Evolutionary conservation across 2,113 vertebrate species (phyloP), one percentile per base, ranked within the genome.

Genomic region (Prochilodus magdalenae): DNA sequence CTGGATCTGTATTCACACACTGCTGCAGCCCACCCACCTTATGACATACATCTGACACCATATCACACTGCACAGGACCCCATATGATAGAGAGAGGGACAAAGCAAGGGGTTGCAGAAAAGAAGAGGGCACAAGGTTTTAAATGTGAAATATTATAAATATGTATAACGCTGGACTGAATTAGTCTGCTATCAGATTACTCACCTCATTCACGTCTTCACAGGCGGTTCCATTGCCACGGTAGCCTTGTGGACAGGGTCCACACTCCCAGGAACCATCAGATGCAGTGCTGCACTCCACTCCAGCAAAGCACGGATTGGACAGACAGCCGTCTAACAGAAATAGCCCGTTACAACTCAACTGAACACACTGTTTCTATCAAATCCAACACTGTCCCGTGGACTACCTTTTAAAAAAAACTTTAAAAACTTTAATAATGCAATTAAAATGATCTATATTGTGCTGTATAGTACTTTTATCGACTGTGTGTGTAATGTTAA

Each of bases 181-280:
- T 77, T 5, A 47, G 15, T 72, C 70, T 33, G 20, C 22, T 69
- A 10, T 47, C 30, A 47, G 4, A 24, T 78, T 66, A 70, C 87
- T 15, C 88, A 98, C 98, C 96, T 99, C 98, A 75, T 99, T 95
- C 82, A 97, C 94, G 88, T 99, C 98, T 84, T 99, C 96, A 81
- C 98, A 99, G 83, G 93, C 80, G 0, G 95, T 96, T 67, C 98
- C 98, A 13, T 99, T 98, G 82, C 98, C 98, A 85, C 93, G 89
- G 78, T 95, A 96, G 74, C 98, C 98, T 82, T 85, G 75, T 0
- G 97, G 98, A 74, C 98, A 99, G 6, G 88, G 87, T 12, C 97
- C 97, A 20, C 98, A 99, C 36, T 95, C 95, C 97, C 97, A 99
- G 0, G 96, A 97, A 0, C 96, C 98, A 15, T 98, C 95, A 0